Evolutionary conservation across 2,888 invertebrate genomes (phyloP), one percentile per base, ranked within the genome.

Genomic region (Acanthopleura granulata): DNA sequence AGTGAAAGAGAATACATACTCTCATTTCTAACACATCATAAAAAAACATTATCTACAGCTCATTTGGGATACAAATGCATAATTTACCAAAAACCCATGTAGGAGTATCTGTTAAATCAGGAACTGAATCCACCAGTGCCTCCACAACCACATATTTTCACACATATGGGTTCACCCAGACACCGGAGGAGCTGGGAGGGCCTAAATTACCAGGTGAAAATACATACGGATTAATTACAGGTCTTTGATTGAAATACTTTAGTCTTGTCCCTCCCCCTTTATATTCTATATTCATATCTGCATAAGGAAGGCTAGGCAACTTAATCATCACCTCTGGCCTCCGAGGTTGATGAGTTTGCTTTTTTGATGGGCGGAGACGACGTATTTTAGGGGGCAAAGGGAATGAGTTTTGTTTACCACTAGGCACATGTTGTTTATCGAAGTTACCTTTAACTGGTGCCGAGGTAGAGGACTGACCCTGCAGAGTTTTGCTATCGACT

Each of bases 131-230:
- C 3, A 40, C 40, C 40, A 3, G 9, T 40, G 3, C 40, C 3
- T 40, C 4, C 40, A 40, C 9, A 9, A 40, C 40, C 40, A 40
- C 57, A 57, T 57, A 57, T n/a, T n/a, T n/a, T 57, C 57, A 57
- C 6, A 57, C 66, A 66, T 66, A 66, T 16, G 66, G 66, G 29
- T 66, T 66, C 27, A 66, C 25, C 66, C 66, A 66, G 29, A 66
- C 29, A 22, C 66, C 66, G 6, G 12, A 3, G 18, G 9, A 3
- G 25, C 25, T 27, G 22, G 29, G 22, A 16, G 66, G 66, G 22
- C 66, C 66, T 66, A 66, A 27, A 27, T 66, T 66, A 66, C 16
- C 25, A 25, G 66, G 66, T 27, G 66, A 66, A 25, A 66, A 66
- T 6, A 66, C 29, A 27, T 27, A 66, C 4, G 66, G 66, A 27